Conservation (phyloP, 2,888 invertebrate genomes). For the Microctonus hyperodae region DNA sequence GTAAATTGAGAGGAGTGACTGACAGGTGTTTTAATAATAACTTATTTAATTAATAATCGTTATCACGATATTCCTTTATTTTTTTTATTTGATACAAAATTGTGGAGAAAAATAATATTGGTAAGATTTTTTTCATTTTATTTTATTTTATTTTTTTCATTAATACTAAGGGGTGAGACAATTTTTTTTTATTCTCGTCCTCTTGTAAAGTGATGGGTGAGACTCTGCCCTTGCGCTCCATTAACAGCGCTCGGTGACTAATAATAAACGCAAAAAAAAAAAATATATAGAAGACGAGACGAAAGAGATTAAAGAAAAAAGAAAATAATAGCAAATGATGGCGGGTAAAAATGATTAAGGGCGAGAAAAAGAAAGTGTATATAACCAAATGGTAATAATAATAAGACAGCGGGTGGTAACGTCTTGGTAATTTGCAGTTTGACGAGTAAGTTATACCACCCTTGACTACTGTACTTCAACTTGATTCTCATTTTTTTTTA, state of each 20-base stretch:
- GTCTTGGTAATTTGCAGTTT: constrained; percentile 59
- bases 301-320: constrained; percentile 26
- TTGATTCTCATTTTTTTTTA: constrained; percentile 18
- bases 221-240: not conserved
- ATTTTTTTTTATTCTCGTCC: constrained; percentile 15
- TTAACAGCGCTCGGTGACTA: constrained; percentile 9
- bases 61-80: constrained; percentile 25
- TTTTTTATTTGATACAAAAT: no score
- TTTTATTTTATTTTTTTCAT: constrained; percentile 4
- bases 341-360: constrained; percentile 36
- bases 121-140: no score
- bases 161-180: constrained; percentile 5
- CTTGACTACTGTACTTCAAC: constrained; percentile 17
- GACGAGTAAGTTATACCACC: constrained; percentile 52
- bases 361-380: constrained; percentile 44
- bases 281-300: constrained; percentile 10
- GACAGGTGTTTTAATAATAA: constrained; percentile 3
- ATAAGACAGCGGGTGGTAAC: constrained; percentile 45
- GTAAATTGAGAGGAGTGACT: not conserved
- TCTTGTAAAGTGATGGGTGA: not conserved
- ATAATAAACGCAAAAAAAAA: constrained; percentile 27
- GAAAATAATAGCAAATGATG: constrained; percentile 44
- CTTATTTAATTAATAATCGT: constrained; percentile 20
- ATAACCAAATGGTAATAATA: constrained; percentile 56
- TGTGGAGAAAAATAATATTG: no score